Evolutionary conservation across 2,797 vertebrate species (phyloP).

Genomic region (Eospalax fontanierii): DNA sequence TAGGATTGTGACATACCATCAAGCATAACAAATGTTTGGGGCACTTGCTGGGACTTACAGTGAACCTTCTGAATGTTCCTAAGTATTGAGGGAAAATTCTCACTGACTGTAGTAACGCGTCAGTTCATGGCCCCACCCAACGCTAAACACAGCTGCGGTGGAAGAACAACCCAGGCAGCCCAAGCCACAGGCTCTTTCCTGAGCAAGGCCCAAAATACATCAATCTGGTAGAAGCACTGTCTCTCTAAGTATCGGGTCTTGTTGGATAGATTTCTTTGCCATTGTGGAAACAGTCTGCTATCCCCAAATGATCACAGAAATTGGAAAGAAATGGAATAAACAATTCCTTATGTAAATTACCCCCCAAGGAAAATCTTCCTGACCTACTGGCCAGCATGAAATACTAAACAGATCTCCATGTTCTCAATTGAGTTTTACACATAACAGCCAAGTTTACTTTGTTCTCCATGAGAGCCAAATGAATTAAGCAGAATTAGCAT

Average conservation of each 20-base stretch:
- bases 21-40: not conserved
- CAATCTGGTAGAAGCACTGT: not conserved
- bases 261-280: conserved; percentile 34
- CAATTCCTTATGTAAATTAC: conserved; percentile 73
- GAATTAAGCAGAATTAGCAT: conserved; percentile 79
- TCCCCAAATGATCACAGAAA: conserved; percentile 64
- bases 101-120: conserved; percentile 54
- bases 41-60: not conserved
- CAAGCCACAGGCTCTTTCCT: conserved; percentile 62
- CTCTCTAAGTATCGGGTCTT: not conserved
- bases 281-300: conserved; percentile 67
- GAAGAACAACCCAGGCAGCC: conserved; percentile 61
- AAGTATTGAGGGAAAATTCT: conserved; percentile 33
- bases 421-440: conserved; percentile 72
- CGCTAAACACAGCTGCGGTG: conserved; percentile 69
- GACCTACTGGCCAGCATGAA: conserved; percentile 76
- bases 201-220: conserved; percentile 67
- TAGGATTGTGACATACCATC: not conserved
- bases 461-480: conserved; percentile 70
- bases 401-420: conserved; percentile 73
- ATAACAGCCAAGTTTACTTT: conserved; percentile 80
- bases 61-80: conserved; percentile 8
- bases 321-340: conserved; percentile 74
- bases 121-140: conserved; percentile 41
- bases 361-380: conserved; percentile 74